Conservation (phyloP, 2,797 vertebrate genomes). For the Macropus fuliginosus region DNA sequence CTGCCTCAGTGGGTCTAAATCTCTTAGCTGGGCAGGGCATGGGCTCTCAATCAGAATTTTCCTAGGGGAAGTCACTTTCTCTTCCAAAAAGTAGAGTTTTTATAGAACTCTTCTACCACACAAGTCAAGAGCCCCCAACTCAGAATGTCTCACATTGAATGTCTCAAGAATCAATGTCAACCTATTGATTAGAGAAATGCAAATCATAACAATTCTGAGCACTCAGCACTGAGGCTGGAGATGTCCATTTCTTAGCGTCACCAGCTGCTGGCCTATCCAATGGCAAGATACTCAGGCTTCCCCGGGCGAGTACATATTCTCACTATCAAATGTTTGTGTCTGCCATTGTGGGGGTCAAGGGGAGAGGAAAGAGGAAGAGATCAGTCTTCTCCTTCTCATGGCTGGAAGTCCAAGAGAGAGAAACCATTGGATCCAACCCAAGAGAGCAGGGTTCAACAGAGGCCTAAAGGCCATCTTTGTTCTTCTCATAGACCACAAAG, state of each 20-base stretch:
- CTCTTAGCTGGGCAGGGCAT: neutral
- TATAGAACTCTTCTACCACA: neutral
- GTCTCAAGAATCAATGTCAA: no score
- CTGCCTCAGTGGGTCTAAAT: neutral
- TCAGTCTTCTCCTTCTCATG: neutral
- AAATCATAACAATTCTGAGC: no score
- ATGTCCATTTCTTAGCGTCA: neutral
- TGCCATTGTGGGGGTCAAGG: neutral
- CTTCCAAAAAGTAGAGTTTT: neutral
- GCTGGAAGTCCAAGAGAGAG: neutral
- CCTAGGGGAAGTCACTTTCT: neutral
- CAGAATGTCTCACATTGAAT: neutral
- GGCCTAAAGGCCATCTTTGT: neutral
- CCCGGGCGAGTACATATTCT: neutral
- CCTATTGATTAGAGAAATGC: no score
- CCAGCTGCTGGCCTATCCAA: rapidly evolving
- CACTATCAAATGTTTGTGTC: neutral
- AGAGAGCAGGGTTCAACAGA: neutral
- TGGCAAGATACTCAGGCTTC: neutral
- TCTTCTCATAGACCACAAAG: neutral
- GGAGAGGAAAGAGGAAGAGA: no score
- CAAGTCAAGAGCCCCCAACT: neutral
- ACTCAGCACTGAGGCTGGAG: neutral
- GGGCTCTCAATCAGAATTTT: neutral
- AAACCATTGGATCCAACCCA: neutral